Conservation (phyloP, 1,140 invertebrate species). For the Orius laevigatus region DNA sequence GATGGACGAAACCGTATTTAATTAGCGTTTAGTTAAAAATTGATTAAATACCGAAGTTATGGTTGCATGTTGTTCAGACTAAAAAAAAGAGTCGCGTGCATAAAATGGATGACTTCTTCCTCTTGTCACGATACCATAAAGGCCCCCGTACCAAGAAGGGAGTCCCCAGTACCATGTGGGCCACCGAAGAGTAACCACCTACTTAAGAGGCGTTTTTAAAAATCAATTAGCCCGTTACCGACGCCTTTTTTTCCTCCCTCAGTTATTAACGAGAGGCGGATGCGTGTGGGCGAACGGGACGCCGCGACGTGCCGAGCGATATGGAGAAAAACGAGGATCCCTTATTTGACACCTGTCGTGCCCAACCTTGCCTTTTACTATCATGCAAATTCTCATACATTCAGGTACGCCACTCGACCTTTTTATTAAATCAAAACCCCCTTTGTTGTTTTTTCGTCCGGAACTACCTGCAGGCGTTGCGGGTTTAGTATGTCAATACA, state of each 20-base stretch:
- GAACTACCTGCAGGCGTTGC: too few species aligned
- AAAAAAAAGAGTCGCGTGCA: too few species aligned
- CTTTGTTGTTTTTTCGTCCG: neutral
- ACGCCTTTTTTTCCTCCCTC: too few species aligned
- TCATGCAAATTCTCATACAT: slow-evolving; percentile 9
- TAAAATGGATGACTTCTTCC: neutral
- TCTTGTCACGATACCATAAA: slow-evolving; percentile 5
- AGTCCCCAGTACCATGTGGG: slow-evolving; percentile 9
- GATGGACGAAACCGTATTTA: too few species aligned
- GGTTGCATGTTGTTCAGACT: too few species aligned
- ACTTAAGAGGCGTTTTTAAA: neutral
- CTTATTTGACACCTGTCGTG: slow-evolving; percentile 1
- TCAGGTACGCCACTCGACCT: slow-evolving; percentile 1
- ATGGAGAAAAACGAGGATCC: too few species aligned
- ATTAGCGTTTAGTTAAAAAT: too few species aligned
- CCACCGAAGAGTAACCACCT: slow-evolving; percentile 3
- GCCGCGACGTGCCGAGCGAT: neutral
- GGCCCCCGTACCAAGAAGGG: slow-evolving; percentile 5
- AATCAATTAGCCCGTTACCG: too few species aligned
- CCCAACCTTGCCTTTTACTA: slow-evolving; percentile 9
- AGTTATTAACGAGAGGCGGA: neutral
- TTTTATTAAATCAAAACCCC: neutral
- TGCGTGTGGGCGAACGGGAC: neutral
- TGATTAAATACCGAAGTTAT: too few species aligned
- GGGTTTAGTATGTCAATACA: neutral